phyloP scores from a whole-genome alignment of 2,797 vertebrate genomes.

The Enteromius paludinosus region DNA sequence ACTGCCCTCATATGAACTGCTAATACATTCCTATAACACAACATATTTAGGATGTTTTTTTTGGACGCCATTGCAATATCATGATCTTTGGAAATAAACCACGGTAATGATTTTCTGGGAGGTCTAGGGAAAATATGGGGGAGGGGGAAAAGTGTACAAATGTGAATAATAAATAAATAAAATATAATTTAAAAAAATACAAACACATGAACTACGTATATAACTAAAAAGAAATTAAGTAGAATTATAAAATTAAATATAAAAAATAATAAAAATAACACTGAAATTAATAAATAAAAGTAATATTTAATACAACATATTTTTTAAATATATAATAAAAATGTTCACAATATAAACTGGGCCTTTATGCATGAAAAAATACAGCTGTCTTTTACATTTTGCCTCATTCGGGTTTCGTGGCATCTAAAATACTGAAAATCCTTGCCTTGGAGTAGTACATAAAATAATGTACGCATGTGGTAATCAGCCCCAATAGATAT shows the following conservation, averaged over 20 bases:
- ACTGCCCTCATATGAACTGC: background rate
- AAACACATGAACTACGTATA: background rate
- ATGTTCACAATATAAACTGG: background rate
- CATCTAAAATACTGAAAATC: background rate
- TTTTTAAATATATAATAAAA: background rate
- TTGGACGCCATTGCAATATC: background rate
- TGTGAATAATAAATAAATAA: background rate
- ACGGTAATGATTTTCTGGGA: background rate
- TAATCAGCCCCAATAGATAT: background rate
- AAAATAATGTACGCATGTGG: too few relatives aligned
- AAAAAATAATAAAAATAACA: background rate
- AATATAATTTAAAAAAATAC: background rate
- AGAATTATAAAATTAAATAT: background rate
- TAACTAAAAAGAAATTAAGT: background rate
- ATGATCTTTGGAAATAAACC: background rate
- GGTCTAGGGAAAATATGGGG: background rate
- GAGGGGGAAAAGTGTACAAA: background rate
- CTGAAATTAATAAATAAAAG: background rate
- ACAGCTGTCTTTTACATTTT: background rate
- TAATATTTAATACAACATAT: background rate
- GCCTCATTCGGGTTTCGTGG: background rate
- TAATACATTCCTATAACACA: background rate
- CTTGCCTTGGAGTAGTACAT: background rate
- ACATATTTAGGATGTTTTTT: background rate
- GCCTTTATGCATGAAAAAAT: background rate